These are phyloP conservation scores for Bombus sylvicola DNA, from an alignment of 1,140 invertebrate genomes.

Conservation along the genomic window DNA sequence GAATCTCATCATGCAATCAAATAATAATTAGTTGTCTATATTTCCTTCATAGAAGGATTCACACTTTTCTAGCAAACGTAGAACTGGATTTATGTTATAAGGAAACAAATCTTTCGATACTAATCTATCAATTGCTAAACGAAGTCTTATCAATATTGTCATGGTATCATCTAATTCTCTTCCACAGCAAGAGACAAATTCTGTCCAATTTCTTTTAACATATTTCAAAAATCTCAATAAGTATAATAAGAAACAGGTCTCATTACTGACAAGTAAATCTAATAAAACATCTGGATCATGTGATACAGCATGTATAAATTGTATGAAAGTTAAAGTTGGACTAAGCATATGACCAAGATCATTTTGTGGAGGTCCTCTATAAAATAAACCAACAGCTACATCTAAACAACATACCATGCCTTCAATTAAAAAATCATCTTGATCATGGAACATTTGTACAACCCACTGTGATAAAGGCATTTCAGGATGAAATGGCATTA, in stretches of 20 bases:
- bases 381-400: slow-evolving; percentile 92
- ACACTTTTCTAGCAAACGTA: slow-evolving; percentile 92
- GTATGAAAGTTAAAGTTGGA: slow-evolving; percentile 91
- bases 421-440: slow-evolving; percentile 95
- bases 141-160: slow-evolving; percentile 90
- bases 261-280: slow-evolving; percentile 94
- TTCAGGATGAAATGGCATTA: slow-evolving; percentile 93
- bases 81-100: slow-evolving; percentile 94
- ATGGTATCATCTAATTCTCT: slow-evolving; percentile 91
- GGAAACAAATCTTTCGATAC: slow-evolving; percentile 93
- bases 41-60: slow-evolving; percentile 93
- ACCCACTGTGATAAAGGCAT: slow-evolving; percentile 93
- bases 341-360: slow-evolving; percentile 91
- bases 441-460: slow-evolving; percentile 93
- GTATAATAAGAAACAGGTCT: slow-evolving; percentile 95
- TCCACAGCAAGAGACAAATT: slow-evolving; percentile 90
- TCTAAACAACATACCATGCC: slow-evolving; percentile 96
- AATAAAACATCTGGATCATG: slow-evolving; percentile 92
- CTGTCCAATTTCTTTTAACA: slow-evolving; percentile 91
- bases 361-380: slow-evolving; percentile 90
- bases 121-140: slow-evolving; percentile 91
- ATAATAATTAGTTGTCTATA: slow-evolving; percentile 75
- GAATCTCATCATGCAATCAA: slow-evolving; percentile 43
- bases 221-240: slow-evolving; percentile 93
- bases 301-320: slow-evolving; percentile 92